Evolutionary conservation across 2,797 vertebrate genomes (phyloP), one percentile per base, ranked within the genome.

Genomic region (Pogonophryne albipinna): DNA sequence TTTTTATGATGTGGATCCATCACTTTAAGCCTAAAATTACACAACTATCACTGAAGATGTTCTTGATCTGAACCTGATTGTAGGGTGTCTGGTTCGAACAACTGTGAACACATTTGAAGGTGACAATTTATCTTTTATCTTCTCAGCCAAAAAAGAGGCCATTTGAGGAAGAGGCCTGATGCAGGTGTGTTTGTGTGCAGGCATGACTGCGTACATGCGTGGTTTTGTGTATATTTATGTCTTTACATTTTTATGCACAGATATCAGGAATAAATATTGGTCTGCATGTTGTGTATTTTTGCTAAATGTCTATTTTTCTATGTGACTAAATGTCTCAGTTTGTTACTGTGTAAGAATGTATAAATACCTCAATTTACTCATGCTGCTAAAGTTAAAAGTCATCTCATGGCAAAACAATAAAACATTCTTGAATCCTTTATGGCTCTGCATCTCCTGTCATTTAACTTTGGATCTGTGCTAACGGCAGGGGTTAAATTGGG

Each of bases 291-390:
- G 8, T 71, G 62, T 70, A 61, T 74, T 80, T 83, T 80, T 83
- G 57, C 38, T 66, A 81, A 83, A 68, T 76, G 14, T 69, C 51
- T 72, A 75, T 85, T 84, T 92, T 89, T 87, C 55, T 85, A 87
- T 50, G 20, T 77, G 76, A 70, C 59, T 71, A 71, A 75, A 82
- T 79, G 76, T 62, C 46, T 75, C 52, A 42, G 51, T 74, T 87
- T 67, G 74, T 71, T 61, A 65, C 64, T 83, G 52, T 78, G 66
- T 87, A 53, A 86, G 55, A 92, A 86, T 84, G 92, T 88, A 85
- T 91, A 95, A 95, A 95, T 96, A 96, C 95, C 95, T 97, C 95
- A 95, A 91, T 89, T 89, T 94, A 93, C 79, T 91, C 89, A 91
- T 96, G 95, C 96, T 96, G 95, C 95, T 96, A 95, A 95, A 95